Evolutionary conservation across 2,797 vertebrate species (phyloP), one percentile per base, ranked within the genome.

Genomic region (Cottoperca gobio): DNA sequence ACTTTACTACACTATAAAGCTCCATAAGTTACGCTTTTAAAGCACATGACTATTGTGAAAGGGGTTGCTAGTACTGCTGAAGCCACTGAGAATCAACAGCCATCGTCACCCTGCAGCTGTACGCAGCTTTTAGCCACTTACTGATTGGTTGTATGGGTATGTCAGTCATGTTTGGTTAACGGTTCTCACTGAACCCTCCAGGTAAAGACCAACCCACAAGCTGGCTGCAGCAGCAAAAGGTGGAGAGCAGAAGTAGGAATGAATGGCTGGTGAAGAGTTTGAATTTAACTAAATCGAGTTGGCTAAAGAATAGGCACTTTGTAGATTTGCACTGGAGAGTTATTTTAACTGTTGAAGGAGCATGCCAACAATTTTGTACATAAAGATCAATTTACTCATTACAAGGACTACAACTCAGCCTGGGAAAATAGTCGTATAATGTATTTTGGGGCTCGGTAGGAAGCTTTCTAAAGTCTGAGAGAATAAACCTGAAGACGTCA

Each of bases 121-220:
- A 33, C 0, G 7, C 16, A 24, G 37, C 33, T 14, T 54, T 65
- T 11, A 49, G 53, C 23, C n/a, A 42, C 35, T 24, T 39, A 45
- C 16, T 28, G 58, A 48, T 23, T 57, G 42, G 43, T 14, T 19
- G 37, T 66, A 31, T 31, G n/a, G 5, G 11, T 50, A 3, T 42
- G 17, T 71, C 37, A n/a, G 46, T 59, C n/a, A 50, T 33, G 40
- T 24, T 3, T 57, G 35, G 33, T 42, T 58, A 61, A 48, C 61
- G 65, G 24, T 46, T 24, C 54, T 39, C 33, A 53, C 8, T 11
- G 5, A 19, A 42, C 24, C 3, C 21, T 58, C 31, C 7, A 43
- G 45, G 2, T 53, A 48, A 60, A 45, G 14, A 6, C 10, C 19
- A n/a, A 62, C 12, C 17, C 53, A 66, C 31, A 48, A 31, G 46